Percentiles rank a stretch among this genome's conserved stretches.
These are phyloP conservation scores for Apoda limacodes DNA, from an alignment of 2,888 invertebrate genomes.

Conservation along the genomic window DNA sequence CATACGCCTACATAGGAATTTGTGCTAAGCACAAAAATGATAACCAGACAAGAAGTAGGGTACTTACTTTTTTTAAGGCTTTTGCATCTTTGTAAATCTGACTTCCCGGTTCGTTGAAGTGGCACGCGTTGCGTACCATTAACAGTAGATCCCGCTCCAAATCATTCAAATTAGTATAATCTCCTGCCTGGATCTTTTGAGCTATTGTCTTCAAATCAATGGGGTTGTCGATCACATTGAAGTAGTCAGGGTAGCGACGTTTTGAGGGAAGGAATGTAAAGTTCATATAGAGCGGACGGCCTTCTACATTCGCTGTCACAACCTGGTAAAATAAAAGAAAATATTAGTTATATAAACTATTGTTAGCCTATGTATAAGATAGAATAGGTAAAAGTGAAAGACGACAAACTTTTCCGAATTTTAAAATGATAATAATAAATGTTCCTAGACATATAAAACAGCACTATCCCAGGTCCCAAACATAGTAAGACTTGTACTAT, in stretches of 20 bases:
- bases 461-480: too few relatives aligned
- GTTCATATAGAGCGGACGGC: constrained; percentile 84
- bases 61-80: constrained; percentile 81
- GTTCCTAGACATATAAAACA: too few relatives aligned
- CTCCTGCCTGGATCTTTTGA: constrained; percentile 86
- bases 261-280: constrained; percentile 94
- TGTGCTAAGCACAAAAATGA: background rate
- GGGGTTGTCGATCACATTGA: constrained; percentile 92
- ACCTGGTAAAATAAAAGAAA: constrained; percentile 55
- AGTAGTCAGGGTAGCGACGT: constrained; percentile 95
- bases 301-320: constrained; percentile 89
- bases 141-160: constrained; percentile 90
- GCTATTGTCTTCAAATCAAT: constrained; percentile 96
- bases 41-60: constrained; percentile 1
- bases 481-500: too few relatives aligned
- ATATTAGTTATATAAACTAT: too few relatives aligned
- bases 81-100: constrained; percentile 97
- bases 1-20: constrained; percentile 2
- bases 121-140: constrained; percentile 95
- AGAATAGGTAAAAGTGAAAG: too few relatives aligned
- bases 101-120: constrained; percentile 96
- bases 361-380: too few relatives aligned
- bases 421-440: too few relatives aligned
- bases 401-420: too few relatives aligned
- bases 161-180: constrained; percentile 82